phyloP scores from a whole-genome alignment of 2,888 invertebrate genomes.

The Monochamus alternatus region DNA sequence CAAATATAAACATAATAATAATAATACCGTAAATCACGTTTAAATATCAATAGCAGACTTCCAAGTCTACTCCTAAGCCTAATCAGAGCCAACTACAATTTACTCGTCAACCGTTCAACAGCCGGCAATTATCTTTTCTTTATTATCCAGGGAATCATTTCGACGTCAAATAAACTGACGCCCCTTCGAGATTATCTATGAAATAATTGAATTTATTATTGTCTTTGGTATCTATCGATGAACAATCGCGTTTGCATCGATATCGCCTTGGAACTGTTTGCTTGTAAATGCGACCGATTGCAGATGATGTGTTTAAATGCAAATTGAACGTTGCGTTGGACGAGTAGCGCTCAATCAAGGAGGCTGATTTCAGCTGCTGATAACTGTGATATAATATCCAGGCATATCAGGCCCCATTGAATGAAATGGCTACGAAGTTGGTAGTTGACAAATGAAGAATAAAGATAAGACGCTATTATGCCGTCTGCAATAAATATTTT shows the following conservation, averaged over 20 bases:
- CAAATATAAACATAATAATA: conserved; percentile 7
- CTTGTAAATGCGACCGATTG: not conserved
- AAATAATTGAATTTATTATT: conserved; percentile 42
- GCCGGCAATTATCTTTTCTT: conserved; percentile 52
- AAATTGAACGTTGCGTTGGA: not conserved
- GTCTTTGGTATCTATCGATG: conserved; percentile 21
- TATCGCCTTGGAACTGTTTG: conserved; percentile 20
- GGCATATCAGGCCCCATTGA: too few relatives aligned
- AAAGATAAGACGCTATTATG: too few relatives aligned
- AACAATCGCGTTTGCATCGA: conserved; percentile 12
- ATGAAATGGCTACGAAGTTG: too few relatives aligned
- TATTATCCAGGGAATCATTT: conserved; percentile 41
- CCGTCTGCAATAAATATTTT: too few relatives aligned
- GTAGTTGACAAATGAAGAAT: too few relatives aligned
- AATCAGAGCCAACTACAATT: conserved; percentile 52
- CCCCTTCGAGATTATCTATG: conserved; percentile 40
- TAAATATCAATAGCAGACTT: conserved; percentile 27
- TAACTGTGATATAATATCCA: too few relatives aligned
- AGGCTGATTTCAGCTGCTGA: not conserved
- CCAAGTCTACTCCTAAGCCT: conserved; percentile 36
- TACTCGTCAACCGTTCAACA: conserved; percentile 53
- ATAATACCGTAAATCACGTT: not conserved
- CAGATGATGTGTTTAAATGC: not conserved
- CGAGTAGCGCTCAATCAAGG: not conserved
- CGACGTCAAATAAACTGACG: conserved; percentile 48